Evolutionary conservation across 2,113 vertebrate genomes (phyloP).

Genomic region (Eretmochelys imbricata): DNA sequence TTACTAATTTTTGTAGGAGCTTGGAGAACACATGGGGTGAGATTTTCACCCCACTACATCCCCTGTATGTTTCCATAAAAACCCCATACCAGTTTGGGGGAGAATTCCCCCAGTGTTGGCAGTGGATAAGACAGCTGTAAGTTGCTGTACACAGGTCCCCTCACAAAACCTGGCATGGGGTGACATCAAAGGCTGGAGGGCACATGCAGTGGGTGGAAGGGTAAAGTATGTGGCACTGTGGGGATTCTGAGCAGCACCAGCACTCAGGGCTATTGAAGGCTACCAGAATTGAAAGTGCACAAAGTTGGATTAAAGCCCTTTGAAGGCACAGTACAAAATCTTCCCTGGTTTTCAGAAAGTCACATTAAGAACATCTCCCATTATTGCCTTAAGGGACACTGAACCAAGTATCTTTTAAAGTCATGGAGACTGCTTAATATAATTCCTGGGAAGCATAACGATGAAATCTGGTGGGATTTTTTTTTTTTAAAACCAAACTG

Average conservation of each 20-base stretch:
- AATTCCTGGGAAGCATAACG: neutral
- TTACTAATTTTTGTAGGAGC: neutral
- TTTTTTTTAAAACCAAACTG: neutral
- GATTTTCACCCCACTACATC: neutral
- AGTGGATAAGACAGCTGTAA: neutral
- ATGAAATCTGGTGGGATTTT: neutral
- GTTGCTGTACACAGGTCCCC: neutral
- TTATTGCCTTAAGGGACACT: neutral
- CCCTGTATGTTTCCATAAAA: neutral
- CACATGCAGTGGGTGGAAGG: too few relatives aligned
- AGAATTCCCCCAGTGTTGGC: neutral
- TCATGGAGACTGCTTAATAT: neutral
- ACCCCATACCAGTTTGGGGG: neutral
- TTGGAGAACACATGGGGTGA: neutral
- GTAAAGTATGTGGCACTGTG: neutral
- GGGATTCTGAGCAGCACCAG: neutral
- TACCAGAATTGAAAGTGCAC: neutral
- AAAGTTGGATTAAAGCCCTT: neutral
- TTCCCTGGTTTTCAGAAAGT: constrained; percentile 3
- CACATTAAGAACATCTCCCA: neutral
- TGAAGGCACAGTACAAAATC: neutral
- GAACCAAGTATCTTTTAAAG: neutral
- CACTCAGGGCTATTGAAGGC: neutral
- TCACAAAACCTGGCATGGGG: neutral
- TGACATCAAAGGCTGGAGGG: neutral